Evolutionary conservation across 2,888 invertebrate genomes (phyloP).

Genomic region (Rambutsinella grinnellia): DNA sequence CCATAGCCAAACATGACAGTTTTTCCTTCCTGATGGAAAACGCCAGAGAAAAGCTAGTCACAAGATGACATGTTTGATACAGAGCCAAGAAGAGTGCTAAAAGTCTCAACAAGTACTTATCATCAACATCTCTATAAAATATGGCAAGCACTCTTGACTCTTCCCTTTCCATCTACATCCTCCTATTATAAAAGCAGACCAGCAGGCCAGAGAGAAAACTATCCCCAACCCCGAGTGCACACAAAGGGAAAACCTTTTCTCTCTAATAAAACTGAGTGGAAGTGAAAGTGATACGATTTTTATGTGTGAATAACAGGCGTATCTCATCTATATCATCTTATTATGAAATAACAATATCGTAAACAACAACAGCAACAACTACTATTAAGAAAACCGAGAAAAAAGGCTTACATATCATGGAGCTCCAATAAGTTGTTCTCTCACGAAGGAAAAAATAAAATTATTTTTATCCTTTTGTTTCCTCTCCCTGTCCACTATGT

Average conservation of each 20-base stretch:
- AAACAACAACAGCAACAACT: not conserved
- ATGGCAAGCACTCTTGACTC: not conserved
- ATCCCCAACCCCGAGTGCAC: too few species aligned
- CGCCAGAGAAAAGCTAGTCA: not conserved
- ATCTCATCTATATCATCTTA: not conserved
- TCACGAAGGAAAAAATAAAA: too few species aligned
- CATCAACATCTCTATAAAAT: not conserved
- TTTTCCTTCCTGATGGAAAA: not conserved
- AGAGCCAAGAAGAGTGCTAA: slow-evolving; percentile 8
- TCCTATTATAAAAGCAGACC: too few species aligned
- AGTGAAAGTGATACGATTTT: not conserved
- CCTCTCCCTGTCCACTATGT: slow-evolving; percentile 1
- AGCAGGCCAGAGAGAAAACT: too few species aligned
- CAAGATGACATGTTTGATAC: slow-evolving; percentile 18
- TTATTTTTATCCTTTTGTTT: slow-evolving; percentile 4
- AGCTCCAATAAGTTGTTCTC: slow-evolving; percentile 16
- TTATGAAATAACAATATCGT: not conserved
- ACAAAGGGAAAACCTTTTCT: not conserved
- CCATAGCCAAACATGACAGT: not conserved
- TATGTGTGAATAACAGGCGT: not conserved
- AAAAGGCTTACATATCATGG: not conserved
- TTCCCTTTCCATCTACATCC: not conserved
- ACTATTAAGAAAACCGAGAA: not conserved
- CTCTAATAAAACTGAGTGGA: not conserved
- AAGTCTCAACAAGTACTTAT: slow-evolving; percentile 2